Percentiles rank a stretch among this genome's conserved stretches.
Evolutionary conservation across 2,797 vertebrate species (phyloP).

Genomic region (Rhabdophis nuchalis): DNA sequence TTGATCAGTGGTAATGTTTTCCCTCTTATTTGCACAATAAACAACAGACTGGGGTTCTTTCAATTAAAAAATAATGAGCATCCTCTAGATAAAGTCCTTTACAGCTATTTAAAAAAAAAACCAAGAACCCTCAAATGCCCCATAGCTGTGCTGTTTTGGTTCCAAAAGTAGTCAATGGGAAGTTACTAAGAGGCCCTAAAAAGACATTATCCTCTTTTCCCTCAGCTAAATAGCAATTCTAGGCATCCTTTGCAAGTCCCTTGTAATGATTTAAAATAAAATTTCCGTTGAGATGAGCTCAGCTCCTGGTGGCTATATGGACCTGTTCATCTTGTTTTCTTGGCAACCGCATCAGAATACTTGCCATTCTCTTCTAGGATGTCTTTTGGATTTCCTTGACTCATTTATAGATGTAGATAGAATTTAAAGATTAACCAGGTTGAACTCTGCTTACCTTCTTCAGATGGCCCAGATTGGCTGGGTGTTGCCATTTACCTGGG

Average conservation of each 20-base stretch:
- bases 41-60: neutral
- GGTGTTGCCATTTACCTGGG: neutral
- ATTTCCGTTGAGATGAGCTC: neutral
- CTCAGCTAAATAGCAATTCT: neutral
- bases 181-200: neutral
- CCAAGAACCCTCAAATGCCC: neutral
- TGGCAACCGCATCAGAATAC: neutral
- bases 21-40: neutral
- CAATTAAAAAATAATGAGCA: neutral
- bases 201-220: neutral
- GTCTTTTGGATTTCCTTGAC: neutral
- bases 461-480: neutral
- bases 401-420: neutral
- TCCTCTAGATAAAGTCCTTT: neutral
- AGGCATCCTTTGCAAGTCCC: neutral
- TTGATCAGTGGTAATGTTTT: neutral
- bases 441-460: neutral
- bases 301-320: neutral
- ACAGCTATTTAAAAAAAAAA: neutral
- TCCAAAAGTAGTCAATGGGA: neutral
- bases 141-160: neutral
- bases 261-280: neutral
- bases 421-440: neutral
- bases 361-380: neutral
- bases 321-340: neutral